Base-by-base conservation (phyloP, 2,113 vertebrate genomes). In the Lycocorax pyrrhopterus region DNA sequence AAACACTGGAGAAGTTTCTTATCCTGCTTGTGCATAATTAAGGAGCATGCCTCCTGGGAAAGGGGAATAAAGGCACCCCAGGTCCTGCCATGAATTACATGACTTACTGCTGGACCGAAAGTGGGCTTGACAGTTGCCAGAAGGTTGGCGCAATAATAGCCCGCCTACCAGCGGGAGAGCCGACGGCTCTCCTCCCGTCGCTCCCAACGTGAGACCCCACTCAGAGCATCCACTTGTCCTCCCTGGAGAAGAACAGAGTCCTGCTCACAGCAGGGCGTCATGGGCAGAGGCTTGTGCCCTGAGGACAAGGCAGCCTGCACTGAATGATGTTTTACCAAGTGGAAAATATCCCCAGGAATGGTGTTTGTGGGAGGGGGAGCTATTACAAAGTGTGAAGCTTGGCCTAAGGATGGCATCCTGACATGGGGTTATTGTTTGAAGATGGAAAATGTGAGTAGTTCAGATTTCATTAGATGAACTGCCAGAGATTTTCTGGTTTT, bases 71-170 rank as follows among this genome's bases (percentile, higher is more conserved):
- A 97, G 93, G 94, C 92, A 95, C 96, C 86, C 94, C 96, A 96
- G 95, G 96, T 74, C 95, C 90, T 97, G 94, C 95, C 95, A 90
- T 33, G 66, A 90, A 96, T 97, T 93, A 96, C 96, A 90, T 97
- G 97, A 98, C 96, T 98, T 98, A 96, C 86, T 97, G 97, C 91
- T 96, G 94, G 96, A 98, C 96, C 37, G 1, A 98, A 95, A 98
- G 93, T 85, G 80, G 96, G 88, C 95, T 97, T 98, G 98, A 97
- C 97, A 97, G 98, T 96, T 96, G 96, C 96, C 97, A 97, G 95
- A 97, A 96, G 95, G 84, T 85, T 94, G 89, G 69, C 10, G 47
- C 29, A 52, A 77, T 97, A 95, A 97, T 66, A 95, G 98, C 97
- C 96, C 90, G 90, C 94, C 96, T 91, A 77, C 95, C 25, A 67